Base-by-base conservation (phyloP, 2,797 vertebrate species). In the Dryobates pubescens region DNA sequence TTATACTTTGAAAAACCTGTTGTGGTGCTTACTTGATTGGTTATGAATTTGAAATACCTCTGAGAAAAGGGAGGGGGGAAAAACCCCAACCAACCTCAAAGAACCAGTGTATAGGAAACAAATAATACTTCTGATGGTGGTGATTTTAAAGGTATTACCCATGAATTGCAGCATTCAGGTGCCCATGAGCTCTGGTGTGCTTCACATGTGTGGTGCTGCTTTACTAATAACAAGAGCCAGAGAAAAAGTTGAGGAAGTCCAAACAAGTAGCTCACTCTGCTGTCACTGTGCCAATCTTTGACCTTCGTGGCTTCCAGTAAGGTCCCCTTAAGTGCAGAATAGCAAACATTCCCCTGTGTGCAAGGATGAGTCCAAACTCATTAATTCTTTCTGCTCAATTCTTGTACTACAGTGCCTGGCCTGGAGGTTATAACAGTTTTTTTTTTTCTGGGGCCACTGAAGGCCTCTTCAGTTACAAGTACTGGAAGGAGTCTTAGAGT, bases 401-500 rank as follows among this genome's bases (percentile, higher is more conserved):
- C 64, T 71, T 93, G 70, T 56, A 17, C 72, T 82, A 47, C 41
- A 75, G 18, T 77, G 36, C 58, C 62, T 83, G 36, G 82, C 92
- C 70, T 71, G 36, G 49, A 72, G 65, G 54, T 54, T 80, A 70
- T 5, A 19, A 75, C 84, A 81, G 62, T 93, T 78, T 71, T 91
- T 94, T 91, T 94, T 83, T 94, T 82, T 64, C 57, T 77, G 49
- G 86, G 74, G 58, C 88, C 70, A 81, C 56, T 61, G 49, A 57
- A 51, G 64, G 45, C 85, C 72, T 86, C 53, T 86, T 93, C 75
- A 54, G 75, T 70, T 90, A 51, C 80, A 43, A 81, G 30, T 36
- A 12, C 70, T 86, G 72, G 72, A 94, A 92, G 43, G 64, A 95
- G 80, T 17, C 43, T 59, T 27, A 62, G 13, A 63, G 29, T 59